Conservation (phyloP, 2,888 invertebrate genomes). For the Acheta domesticus region DNA sequence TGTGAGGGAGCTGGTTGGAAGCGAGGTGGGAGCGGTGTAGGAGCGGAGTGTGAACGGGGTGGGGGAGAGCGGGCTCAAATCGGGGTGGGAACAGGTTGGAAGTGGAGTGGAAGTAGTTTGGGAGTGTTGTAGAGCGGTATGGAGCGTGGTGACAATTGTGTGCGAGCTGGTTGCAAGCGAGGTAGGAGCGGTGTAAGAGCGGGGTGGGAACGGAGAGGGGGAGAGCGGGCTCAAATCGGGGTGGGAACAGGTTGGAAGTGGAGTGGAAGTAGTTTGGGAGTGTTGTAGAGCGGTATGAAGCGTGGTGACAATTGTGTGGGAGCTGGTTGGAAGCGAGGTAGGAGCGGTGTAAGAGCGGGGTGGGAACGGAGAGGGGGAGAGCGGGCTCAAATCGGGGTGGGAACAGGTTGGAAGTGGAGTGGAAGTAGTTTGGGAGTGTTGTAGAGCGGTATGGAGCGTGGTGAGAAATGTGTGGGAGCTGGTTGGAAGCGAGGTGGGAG, state of each 20-base stretch:
- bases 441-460: not conserved
- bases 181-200: not conserved
- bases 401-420: too few species aligned
- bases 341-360: not conserved
- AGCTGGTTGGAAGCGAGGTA: not conserved
- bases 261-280: too few species aligned
- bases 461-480: too few species aligned
- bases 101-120: too few species aligned
- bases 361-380: not conserved
- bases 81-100: too few species aligned
- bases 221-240: accelerated
- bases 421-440: too few species aligned
- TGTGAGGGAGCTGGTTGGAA: too few species aligned
- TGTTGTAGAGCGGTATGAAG: not conserved
- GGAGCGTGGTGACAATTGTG: too few species aligned
- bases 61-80: accelerated
- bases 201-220: not conserved
- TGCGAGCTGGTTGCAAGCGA: not conserved
- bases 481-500: not conserved
- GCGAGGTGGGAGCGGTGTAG: too few species aligned
- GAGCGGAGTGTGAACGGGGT: too few species aligned
- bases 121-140: too few species aligned
- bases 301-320: accelerated
- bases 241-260: too few species aligned
- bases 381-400: not conserved